Conservation (phyloP, 2,797 vertebrate species). For the Lutjanus campechanus region DNA sequence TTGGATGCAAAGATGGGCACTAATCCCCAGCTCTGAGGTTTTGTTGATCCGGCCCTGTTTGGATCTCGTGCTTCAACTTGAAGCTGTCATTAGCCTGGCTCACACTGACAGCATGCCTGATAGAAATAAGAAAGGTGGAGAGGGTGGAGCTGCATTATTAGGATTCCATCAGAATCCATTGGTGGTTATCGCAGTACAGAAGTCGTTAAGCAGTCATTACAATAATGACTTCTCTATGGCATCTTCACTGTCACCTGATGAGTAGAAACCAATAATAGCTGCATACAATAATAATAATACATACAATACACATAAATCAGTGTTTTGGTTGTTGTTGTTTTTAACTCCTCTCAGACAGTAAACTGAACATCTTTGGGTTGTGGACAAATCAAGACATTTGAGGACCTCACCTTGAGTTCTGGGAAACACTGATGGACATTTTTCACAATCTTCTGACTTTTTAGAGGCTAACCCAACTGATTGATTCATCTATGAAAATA, state of each 20-base stretch:
- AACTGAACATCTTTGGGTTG: no score
- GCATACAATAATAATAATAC: no score
- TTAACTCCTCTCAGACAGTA: no score
- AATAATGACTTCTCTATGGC: not conserved
- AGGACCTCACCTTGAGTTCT: no score
- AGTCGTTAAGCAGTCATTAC: not conserved
- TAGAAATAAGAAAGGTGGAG: not conserved
- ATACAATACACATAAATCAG: not conserved
- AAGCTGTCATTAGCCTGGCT: slow-evolving; percentile 9
- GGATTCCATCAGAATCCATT: slow-evolving; percentile 50
- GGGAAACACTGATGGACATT: no score
- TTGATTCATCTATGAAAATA: no score
- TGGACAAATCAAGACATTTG: no score
- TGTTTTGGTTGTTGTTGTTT: not conserved
- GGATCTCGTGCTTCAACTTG: slow-evolving; percentile 40
- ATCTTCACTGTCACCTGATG: not conserved
- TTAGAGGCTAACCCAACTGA: no score
- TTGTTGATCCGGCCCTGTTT: not conserved
- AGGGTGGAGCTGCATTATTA: slow-evolving; percentile 58
- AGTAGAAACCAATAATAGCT: not conserved
- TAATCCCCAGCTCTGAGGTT: not conserved
- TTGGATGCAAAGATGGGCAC: not conserved
- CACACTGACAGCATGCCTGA: not conserved
- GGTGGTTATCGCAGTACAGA: slow-evolving; percentile 5
- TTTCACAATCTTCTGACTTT: no score